Evolutionary conservation across 2,797 vertebrate species (phyloP).

Genomic region (Myotis planiceps): DNA sequence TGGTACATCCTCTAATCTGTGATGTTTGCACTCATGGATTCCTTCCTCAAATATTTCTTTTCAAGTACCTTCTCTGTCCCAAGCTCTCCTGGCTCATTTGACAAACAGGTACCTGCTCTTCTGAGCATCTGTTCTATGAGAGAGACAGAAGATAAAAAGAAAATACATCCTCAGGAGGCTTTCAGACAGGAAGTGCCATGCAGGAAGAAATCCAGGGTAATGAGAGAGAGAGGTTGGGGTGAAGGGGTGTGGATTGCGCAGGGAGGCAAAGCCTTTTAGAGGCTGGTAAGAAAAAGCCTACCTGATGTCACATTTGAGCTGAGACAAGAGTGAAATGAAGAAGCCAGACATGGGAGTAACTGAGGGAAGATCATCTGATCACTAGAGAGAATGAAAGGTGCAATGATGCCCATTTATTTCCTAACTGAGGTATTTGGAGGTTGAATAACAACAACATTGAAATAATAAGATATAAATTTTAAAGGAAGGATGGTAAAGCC

Average conservation of each 20-base stretch:
- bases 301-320: background rate
- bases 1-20: background rate
- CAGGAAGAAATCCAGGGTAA: background rate
- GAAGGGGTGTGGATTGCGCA: accelerated
- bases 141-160: background rate
- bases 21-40: background rate
- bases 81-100: background rate
- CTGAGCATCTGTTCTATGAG: background rate
- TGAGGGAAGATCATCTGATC: background rate
- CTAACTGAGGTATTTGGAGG: background rate
- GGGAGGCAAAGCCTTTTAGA: background rate
- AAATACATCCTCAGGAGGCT: background rate
- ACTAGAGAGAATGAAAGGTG: background rate
- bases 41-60: conserved; percentile 1
- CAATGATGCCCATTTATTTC: background rate
- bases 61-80: background rate
- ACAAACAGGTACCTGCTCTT: background rate
- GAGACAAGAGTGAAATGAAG: background rate
- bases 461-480: background rate
- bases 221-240: background rate
- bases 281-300: background rate
- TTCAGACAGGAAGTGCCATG: background rate
- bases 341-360: background rate
- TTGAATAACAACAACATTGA: background rate
- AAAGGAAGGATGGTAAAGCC: background rate